phyloP scores from a whole-genome alignment of 2,888 invertebrate genomes.

The Cheiracanthium punctorium region DNA sequence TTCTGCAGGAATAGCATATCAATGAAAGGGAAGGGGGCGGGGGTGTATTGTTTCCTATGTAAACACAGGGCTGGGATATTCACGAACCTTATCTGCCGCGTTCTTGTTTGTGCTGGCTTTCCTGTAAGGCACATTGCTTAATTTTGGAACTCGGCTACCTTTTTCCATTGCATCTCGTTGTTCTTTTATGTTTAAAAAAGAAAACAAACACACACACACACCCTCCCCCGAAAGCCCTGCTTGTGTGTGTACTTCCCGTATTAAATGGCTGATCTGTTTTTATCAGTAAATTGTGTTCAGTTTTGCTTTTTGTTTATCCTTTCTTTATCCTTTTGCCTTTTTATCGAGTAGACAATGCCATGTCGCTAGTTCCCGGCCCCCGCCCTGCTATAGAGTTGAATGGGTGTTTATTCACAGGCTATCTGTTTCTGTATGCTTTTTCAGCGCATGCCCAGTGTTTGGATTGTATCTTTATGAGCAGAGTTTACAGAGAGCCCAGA shows the following conservation, averaged over 20 bases:
- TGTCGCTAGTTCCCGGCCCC: too few species aligned
- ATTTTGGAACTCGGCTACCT: conserved; percentile 2
- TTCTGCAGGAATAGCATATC: conserved; percentile 66
- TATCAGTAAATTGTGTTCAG: conserved; percentile 52
- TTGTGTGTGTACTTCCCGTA: conserved; percentile 19
- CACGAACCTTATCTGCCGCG: conserved; percentile 51
- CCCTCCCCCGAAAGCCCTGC: not conserved
- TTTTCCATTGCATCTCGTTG: not conserved
- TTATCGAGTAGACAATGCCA: not conserved
- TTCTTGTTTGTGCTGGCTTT: conserved; percentile 60
- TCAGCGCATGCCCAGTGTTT: too few species aligned
- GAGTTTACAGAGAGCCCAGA: too few species aligned
- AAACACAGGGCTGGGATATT: conserved; percentile 57
- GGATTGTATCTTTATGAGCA: too few species aligned
- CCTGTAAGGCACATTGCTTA: conserved; percentile 42
- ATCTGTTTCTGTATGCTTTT: too few species aligned
- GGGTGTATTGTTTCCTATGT: conserved; percentile 64
- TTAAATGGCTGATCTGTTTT: conserved; percentile 64
- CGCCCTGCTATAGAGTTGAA: too few species aligned
- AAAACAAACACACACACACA: too few species aligned
- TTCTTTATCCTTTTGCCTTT: too few species aligned
- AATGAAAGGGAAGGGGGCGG: conserved; percentile 55
- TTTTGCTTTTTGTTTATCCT: not conserved
- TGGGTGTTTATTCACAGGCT: too few species aligned
- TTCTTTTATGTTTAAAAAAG: not conserved